A percentile compares a stretch with the other conserved stretches of the same genome.
Evolutionary conservation across 2,888 invertebrate species (phyloP).

Genomic region (Chrysolina oricalcia): DNA sequence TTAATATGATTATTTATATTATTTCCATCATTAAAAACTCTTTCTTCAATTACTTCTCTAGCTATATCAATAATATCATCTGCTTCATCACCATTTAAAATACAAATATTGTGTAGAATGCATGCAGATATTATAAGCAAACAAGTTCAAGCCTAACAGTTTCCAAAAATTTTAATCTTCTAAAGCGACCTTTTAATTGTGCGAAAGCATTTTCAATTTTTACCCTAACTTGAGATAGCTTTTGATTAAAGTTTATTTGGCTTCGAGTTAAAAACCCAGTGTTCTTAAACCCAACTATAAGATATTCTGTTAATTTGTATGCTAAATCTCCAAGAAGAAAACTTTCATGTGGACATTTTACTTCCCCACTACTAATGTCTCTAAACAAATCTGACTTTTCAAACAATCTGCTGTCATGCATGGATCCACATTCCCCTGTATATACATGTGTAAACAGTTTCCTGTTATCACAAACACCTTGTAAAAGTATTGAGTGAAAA

Average conservation of each 20-base stretch:
- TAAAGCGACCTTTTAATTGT: constrained; percentile 54
- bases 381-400: constrained; percentile 47
- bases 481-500: constrained; percentile 49
- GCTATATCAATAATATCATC: constrained; percentile 25
- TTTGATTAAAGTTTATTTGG: constrained; percentile 50
- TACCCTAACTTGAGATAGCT: no score
- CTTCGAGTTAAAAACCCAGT: constrained; percentile 35
- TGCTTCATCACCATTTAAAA: constrained; percentile 29
- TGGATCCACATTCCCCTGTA: constrained; percentile 52
- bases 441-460: constrained; percentile 52
- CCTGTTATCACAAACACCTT: constrained; percentile 51
- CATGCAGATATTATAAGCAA: no score
- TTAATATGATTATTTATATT: constrained; percentile 3
- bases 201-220: constrained; percentile 55
- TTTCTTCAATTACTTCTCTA: constrained; percentile 26
- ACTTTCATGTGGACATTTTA: constrained; percentile 38
- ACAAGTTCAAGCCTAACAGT: constrained; percentile 50
- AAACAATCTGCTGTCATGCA: constrained; percentile 50
- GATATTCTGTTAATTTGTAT: constrained; percentile 38
- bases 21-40: constrained; percentile 10
- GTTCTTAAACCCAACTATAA: constrained; percentile 48
- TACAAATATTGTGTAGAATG: no score
- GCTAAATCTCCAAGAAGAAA: constrained; percentile 48
- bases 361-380: constrained; percentile 38
- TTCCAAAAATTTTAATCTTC: constrained; percentile 51